phyloP scores from a whole-genome alignment of 2,797 vertebrate species.

The Chlorospingus flavigularis region DNA sequence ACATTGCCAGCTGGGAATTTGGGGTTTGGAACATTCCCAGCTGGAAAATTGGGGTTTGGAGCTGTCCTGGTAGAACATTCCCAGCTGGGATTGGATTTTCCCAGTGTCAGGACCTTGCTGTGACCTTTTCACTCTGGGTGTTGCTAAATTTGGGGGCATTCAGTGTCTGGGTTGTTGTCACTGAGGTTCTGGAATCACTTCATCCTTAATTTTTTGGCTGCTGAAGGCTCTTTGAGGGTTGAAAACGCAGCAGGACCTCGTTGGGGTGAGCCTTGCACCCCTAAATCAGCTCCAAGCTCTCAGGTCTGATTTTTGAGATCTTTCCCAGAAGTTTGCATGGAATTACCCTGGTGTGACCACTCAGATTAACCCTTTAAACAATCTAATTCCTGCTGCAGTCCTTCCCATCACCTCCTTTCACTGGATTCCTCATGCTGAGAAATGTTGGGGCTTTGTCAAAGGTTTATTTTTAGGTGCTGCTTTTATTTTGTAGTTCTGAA shows the following conservation, averaged over 20 bases:
- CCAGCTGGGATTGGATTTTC: not conserved
- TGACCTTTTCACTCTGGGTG: rapidly evolving
- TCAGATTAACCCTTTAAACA: not conserved
- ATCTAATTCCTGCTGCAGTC: not conserved
- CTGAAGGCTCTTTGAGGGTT: not conserved
- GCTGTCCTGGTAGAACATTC: too few relatives aligned
- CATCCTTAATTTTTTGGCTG: rapidly evolving
- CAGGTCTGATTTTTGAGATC: not conserved
- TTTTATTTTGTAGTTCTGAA: not conserved
- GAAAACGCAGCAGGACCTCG: rapidly evolving
- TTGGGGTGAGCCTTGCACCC: rapidly evolving
- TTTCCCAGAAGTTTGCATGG: not conserved
- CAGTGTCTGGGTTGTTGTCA: rapidly evolving
- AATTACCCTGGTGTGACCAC: not conserved
- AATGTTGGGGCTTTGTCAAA: rapidly evolving
- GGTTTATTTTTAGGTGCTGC: not conserved
- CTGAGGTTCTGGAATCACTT: not conserved
- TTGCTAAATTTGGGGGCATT: rapidly evolving
- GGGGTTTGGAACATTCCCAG: not conserved
- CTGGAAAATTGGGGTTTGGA: not conserved
- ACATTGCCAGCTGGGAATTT: too few relatives aligned
- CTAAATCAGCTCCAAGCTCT: not conserved
- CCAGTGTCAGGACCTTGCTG: rapidly evolving
- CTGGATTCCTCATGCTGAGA: not conserved
- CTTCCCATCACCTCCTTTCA: not conserved